A percentile compares a stretch with the other conserved stretches of the same genome.
phyloP scores from a whole-genome alignment of 2,888 invertebrate species.

The Tachina fera region DNA sequence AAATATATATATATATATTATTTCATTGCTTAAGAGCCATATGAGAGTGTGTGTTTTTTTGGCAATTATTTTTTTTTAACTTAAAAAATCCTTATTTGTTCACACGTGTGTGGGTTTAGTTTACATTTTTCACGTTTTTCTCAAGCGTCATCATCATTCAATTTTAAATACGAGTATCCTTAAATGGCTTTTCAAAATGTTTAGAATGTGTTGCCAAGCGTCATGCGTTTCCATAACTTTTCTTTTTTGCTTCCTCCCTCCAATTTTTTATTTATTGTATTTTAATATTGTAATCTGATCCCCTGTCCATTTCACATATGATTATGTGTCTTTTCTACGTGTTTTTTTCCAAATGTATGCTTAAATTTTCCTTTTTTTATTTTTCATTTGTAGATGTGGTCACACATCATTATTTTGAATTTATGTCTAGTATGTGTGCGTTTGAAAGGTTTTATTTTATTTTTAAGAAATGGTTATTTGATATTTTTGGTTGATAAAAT shows the following conservation, averaged over 20 bases:
- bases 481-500: constrained; percentile 81
- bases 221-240: constrained; percentile 58
- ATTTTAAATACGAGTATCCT: constrained; percentile 40
- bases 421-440: constrained; percentile 45
- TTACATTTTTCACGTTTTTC: constrained; percentile 43
- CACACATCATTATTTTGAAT: constrained; percentile 72
- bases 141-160: constrained; percentile 54
- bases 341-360: constrained; percentile 33
- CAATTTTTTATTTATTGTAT: constrained; percentile 33
- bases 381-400: constrained; percentile 50
- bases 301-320: constrained; percentile 76
- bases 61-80: constrained; percentile 52
- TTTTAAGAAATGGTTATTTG: constrained; percentile 76
- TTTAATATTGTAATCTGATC: constrained; percentile 80
- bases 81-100: constrained; percentile 32
- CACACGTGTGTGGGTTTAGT: constrained; percentile 70
- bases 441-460: constrained; percentile 60
- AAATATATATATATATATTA: background rate
- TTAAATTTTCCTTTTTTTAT: constrained; percentile 17
- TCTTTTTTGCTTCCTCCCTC: background rate
- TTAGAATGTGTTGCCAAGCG: constrained; percentile 48
- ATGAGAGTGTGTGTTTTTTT: constrained; percentile 53
- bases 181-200: constrained; percentile 31
- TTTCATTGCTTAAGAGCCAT: constrained; percentile 34
- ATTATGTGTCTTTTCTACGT: constrained; percentile 42